Base-by-base conservation (phyloP, 2,888 invertebrate genomes). In the Eilema caniola region DNA sequence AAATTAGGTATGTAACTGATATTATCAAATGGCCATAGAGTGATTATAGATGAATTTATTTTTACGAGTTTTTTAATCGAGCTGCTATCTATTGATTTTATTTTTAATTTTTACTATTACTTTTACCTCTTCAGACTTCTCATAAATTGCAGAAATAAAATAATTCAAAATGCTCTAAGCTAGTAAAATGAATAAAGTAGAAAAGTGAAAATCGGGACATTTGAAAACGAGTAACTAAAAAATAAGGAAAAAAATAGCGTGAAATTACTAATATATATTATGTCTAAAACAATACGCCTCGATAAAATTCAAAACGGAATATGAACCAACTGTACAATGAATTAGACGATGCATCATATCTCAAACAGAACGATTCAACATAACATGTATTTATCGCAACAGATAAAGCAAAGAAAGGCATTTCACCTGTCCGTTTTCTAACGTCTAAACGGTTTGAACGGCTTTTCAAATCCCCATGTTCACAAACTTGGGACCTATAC, bases 391-490 rank as follows among this genome's bases (percentile, higher is more conserved):
- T 68, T 66, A 62, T 56, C 37, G n/a, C 59, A 7, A 5, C 56
- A 76, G 80, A 82, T 82, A 69, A 79, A 74, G 77, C 70, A 83
- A 87, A 87, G 87, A 86, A 86, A 86, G 80, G 74, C 74, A 69
- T 75, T 81, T 84, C 76, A 84, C 83, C 86, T 81, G 80, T 83
- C 79, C 76, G 81, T 81, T 78, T 82, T 79, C 72, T 80, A 83
- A 83, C 83, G 73, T 82, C 76, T 82, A 83, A 78, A 78, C 78
- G 74, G 69, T 78, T 68, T 76, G 75, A 75, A 77, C 81, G 79
- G 88, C 90, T 89, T 89, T 92, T 90, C 89, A 89, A 89, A 90
- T 89, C 90, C 89, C 83, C 81, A 85, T 83, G 86, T 87, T 83
- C 82, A 84, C 87, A 85, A 89, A 91, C 90, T 92, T 91, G 89